phyloP scores from a whole-genome alignment of 2,113 vertebrate genomes.

The Monopterus albus region DNA sequence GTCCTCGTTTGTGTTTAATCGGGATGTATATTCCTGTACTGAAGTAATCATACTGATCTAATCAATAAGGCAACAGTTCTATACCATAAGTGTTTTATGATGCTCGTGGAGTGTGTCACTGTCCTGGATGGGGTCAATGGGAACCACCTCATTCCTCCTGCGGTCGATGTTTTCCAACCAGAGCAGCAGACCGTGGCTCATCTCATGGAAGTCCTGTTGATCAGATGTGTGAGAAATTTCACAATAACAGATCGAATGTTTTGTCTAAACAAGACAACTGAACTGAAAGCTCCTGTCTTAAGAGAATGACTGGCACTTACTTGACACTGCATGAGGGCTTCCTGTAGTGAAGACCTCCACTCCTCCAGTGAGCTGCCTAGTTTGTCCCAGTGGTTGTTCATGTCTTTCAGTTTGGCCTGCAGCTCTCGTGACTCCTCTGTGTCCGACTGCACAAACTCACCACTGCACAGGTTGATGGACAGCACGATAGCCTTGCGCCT shows the following conservation, averaged over 20 bases:
- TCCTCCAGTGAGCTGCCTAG: constrained; percentile 87
- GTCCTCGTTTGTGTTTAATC: neutral
- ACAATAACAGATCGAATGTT: neutral
- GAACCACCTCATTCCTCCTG: constrained; percentile 92
- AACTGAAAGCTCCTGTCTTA: neutral
- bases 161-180: constrained; percentile 99
- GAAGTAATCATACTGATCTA: neutral
- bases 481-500: constrained; percentile 94
- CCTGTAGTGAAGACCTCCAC: constrained; percentile 91
- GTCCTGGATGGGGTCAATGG: constrained; percentile 88
- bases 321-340: constrained; percentile 96
- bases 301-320: constrained; percentile 69
- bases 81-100: constrained; percentile 91
- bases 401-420: constrained; percentile 88
- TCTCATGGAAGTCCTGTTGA: constrained; percentile 95
- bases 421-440: constrained; percentile 85
- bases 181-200: constrained; percentile 94
- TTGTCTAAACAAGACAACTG: neutral
- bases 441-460: constrained; percentile 90
- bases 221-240: neutral
- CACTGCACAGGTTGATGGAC: constrained; percentile 95
- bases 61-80: neutral
- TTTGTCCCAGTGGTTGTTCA: constrained; percentile 93
- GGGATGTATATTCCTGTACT: neutral
- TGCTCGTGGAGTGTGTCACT: constrained; percentile 88